Evolutionary conservation across 2,888 invertebrate genomes (phyloP).

Genomic region (Tiliacea aurago): DNA sequence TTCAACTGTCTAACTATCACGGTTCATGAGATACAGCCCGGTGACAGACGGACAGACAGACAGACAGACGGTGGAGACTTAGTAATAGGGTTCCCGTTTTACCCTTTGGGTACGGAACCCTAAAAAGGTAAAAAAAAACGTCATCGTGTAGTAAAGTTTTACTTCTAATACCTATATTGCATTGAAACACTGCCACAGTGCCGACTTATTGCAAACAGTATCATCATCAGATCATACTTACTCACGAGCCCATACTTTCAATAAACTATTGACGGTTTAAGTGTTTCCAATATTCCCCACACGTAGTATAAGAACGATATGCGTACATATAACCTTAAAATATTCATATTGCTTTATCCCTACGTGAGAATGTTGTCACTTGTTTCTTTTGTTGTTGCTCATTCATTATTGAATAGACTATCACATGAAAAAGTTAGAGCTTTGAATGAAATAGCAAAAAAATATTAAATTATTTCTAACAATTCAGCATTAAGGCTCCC

Average conservation of each 20-base stretch:
- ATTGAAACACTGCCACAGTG: too few relatives aligned
- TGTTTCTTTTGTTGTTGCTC: constrained; percentile 16
- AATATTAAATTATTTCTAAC: not conserved
- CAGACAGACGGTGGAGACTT: too few relatives aligned
- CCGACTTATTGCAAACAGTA: too few relatives aligned
- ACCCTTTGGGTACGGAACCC: too few relatives aligned
- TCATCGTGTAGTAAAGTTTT: too few relatives aligned
- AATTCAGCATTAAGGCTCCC: not conserved
- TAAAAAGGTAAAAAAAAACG: too few relatives aligned
- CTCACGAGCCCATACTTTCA: constrained; percentile 14
- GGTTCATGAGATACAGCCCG: too few relatives aligned
- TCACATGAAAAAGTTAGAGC: not conserved
- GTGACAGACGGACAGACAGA: too few relatives aligned
- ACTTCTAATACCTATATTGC: too few relatives aligned
- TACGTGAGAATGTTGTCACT: constrained; percentile 45
- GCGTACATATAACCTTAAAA: constrained; percentile 46
- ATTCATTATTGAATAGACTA: constrained; percentile 22
- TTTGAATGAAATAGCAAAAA: not conserved
- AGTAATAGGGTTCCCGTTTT: too few relatives aligned
- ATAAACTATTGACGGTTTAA: constrained; percentile 32
- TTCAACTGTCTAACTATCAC: too few relatives aligned
- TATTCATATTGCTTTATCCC: constrained; percentile 51
- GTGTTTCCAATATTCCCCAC: constrained; percentile 41
- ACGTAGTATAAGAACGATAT: constrained; percentile 43
- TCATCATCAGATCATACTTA: too few relatives aligned